Percentiles rank a stretch among this genome's conserved stretches.
Conservation (phyloP, 1,140 invertebrate genomes). For the Cydia amplana region DNA sequence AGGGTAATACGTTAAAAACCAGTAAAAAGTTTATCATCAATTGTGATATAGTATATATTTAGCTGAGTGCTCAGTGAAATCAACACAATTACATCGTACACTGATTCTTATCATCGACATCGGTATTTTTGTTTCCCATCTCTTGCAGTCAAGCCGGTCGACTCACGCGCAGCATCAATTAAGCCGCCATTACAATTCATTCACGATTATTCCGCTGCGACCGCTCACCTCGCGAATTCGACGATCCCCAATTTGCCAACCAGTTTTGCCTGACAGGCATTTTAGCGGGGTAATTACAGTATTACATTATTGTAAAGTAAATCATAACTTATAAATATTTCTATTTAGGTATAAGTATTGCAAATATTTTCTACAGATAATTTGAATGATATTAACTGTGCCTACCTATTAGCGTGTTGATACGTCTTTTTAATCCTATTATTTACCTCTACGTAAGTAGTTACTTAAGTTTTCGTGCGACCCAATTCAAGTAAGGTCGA, state of each 20-base stretch:
- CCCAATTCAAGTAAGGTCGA: no score
- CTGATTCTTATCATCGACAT: neutral
- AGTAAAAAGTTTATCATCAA: no score
- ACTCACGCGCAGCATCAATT: slow-evolving; percentile 65
- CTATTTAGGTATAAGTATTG: no score
- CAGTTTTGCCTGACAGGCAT: neutral
- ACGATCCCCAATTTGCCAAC: slow-evolving; percentile 50
- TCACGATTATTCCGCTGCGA: slow-evolving; percentile 70
- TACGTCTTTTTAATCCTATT: no score
- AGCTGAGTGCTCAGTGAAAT: no score
- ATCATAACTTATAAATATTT: neutral
- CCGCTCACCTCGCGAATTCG: slow-evolving; percentile 52
- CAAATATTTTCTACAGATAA: no score
- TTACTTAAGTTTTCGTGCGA: no score
- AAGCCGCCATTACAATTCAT: slow-evolving; percentile 75
- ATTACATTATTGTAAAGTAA: neutral
- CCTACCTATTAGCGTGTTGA: no score
- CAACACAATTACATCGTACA: neutral
- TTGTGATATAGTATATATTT: no score
- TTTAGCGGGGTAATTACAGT: neutral
- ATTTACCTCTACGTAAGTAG: no score
- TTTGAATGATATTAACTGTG: no score
- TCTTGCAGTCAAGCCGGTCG: slow-evolving; percentile 58
- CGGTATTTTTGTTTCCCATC: neutral
- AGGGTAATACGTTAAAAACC: no score